These are phyloP conservation scores for Polymixis lichenea DNA, from an alignment of 2,888 invertebrate species.

Conservation along the genomic window DNA sequence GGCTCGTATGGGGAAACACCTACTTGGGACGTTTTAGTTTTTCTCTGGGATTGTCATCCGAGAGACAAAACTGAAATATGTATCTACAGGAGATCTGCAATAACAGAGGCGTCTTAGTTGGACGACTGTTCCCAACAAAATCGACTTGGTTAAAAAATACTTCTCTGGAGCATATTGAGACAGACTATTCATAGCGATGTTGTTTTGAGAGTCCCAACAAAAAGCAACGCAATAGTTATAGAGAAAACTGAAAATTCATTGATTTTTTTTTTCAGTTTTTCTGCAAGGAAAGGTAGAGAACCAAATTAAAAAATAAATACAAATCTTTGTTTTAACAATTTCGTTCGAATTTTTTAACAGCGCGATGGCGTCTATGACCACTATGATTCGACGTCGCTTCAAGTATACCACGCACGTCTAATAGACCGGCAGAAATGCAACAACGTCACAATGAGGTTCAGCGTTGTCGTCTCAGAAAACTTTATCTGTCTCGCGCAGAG, in stretches of 20 bases:
- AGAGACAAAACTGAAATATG: neutral
- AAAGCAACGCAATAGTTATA: neutral
- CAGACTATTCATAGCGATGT: neutral
- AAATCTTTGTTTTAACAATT: neutral
- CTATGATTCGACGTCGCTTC: conserved; percentile 69
- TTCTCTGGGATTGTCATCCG: neutral
- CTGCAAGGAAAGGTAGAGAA: neutral
- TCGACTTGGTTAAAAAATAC: neutral
- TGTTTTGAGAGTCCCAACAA: neutral
- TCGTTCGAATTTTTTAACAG: conserved; percentile 65
- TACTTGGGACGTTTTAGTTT: neutral
- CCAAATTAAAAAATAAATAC: neutral
- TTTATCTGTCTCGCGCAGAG: conserved; percentile 83
- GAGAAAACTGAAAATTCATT: neutral
- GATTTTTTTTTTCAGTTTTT: no score
- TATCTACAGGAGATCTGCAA: neutral
- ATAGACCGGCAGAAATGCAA: conserved; percentile 78
- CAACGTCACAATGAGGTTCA: conserved; percentile 82
- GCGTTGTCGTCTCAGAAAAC: conserved; percentile 78
- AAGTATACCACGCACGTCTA: conserved; percentile 79
- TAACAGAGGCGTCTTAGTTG: neutral
- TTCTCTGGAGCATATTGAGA: neutral
- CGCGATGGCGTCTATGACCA: conserved; percentile 81
- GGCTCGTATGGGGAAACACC: neutral
- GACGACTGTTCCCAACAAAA: neutral